Percentiles rank a stretch among this genome's conserved stretches.
phyloP scores from a whole-genome alignment of 1,140 invertebrate species.

The Drosophila guanche region DNA sequence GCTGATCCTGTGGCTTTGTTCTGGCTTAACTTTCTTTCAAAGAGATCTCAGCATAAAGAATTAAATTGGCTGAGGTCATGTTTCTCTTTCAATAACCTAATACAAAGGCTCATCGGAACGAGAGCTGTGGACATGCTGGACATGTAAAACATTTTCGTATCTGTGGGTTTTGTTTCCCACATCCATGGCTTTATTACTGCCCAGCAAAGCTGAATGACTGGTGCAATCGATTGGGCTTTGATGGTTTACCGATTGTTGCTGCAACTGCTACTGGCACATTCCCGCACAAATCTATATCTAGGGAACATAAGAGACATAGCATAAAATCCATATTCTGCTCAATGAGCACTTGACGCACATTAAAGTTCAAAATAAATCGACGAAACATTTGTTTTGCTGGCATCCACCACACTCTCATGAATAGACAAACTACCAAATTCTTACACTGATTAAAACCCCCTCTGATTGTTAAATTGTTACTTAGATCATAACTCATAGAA shows the following conservation, averaged over 20 bases:
- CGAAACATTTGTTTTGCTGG: slow-evolving; percentile 40
- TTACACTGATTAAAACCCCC: slow-evolving; percentile 21
- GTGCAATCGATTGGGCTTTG: slow-evolving; percentile 49
- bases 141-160: no score
- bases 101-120: no score
- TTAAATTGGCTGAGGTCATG: no score
- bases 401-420: slow-evolving; percentile 4
- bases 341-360: slow-evolving; percentile 30
- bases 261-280: slow-evolving; percentile 22
- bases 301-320: background rate
- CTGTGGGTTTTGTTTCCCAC: no score
- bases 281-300: background rate
- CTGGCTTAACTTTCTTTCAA: no score
- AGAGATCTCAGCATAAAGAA: no score
- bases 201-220: slow-evolving; percentile 24
- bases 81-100: no score
- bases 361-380: slow-evolving; percentile 44
- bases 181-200: background rate
- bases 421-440: no score
- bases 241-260: background rate
- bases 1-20: no score
- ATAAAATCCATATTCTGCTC: slow-evolving; percentile 10
- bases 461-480: slow-evolving; percentile 21
- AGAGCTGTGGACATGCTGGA: no score
- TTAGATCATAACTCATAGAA: no score